Evolutionary conservation across 2,888 invertebrate species (phyloP).

Genomic region (Clanis bilineata): DNA sequence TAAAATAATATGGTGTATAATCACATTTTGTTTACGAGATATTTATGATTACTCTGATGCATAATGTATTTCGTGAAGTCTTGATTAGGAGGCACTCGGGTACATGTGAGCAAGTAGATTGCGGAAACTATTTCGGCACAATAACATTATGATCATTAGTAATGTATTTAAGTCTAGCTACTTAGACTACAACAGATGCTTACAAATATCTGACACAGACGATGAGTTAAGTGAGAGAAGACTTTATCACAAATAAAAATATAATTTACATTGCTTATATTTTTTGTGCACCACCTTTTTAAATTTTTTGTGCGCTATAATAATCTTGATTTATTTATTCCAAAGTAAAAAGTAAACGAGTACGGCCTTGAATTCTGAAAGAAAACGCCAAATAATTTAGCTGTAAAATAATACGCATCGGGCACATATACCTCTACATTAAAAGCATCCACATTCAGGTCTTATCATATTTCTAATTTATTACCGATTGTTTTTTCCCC

Average conservation of each 20-base stretch:
- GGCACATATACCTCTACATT: not conserved
- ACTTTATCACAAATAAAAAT: slow-evolving; percentile 7
- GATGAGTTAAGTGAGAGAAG: not conserved
- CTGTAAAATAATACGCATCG: not conserved
- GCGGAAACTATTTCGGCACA: not conserved
- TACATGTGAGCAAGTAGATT: slow-evolving; percentile 7
- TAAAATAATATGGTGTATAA: not conserved
- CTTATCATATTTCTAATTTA: not conserved
- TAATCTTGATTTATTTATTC: slow-evolving; percentile 42
- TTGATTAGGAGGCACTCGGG: not conserved
- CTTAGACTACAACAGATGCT: not conserved
- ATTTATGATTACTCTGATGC: not conserved
- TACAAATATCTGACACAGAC: slow-evolving; percentile 11
- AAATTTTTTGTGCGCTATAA: not conserved
- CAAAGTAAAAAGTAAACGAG: slow-evolving; percentile 73
- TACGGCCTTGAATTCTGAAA: slow-evolving; percentile 78
- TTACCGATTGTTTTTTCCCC: not conserved
- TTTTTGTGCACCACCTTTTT: slow-evolving; percentile 1
- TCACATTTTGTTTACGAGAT: not conserved
- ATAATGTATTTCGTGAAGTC: not conserved
- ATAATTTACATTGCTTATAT: not conserved
- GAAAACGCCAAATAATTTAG: slow-evolving; percentile 31
- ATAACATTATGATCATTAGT: slow-evolving; percentile 4
- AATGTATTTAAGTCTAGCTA: not conserved
- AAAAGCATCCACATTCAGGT: slow-evolving; percentile 11